These are phyloP conservation scores for Sorex fumeus DNA, from an alignment of 2,113 vertebrate genomes.

Conservation along the genomic window DNA sequence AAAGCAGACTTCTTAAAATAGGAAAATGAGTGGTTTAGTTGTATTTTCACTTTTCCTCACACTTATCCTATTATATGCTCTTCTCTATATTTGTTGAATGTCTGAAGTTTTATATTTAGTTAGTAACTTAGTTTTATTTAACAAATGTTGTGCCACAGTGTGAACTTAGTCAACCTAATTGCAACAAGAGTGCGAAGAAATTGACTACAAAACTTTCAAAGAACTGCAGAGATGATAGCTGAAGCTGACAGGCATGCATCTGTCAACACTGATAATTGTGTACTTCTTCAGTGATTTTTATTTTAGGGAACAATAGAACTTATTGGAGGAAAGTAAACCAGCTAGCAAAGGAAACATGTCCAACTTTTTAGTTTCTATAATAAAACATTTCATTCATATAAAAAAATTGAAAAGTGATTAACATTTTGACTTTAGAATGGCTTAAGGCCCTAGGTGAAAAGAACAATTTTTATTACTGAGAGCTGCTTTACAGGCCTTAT, in stretches of 20 bases:
- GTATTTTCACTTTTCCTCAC: neutral
- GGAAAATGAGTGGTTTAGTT: neutral
- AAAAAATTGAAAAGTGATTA: constrained; percentile 72
- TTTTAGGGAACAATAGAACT: neutral
- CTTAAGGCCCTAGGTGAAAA: constrained; percentile 55
- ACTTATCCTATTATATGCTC: neutral
- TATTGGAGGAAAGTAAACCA: neutral
- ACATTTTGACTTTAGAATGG: constrained; percentile 56
- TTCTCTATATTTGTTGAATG: neutral
- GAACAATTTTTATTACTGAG: constrained; percentile 58
- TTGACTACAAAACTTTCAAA: neutral
- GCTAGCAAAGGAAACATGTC: neutral
- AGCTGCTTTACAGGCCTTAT: constrained; percentile 65
- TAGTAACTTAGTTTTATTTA: neutral
- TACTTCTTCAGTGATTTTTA: constrained; percentile 4
- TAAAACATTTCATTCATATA: constrained; percentile 52
- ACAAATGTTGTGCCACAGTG: accelerated
- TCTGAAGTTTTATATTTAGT: neutral
- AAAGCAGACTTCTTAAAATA: neutral
- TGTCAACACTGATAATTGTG: neutral
- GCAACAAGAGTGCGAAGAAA: neutral
- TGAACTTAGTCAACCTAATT: neutral
- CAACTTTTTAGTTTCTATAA: constrained; percentile 32
- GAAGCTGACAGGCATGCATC: neutral
- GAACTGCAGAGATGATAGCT: accelerated